A percentile compares a stretch with the other conserved stretches of the same genome.
These are phyloP conservation scores for Hyles euphorbiae DNA, from an alignment of 1,140 invertebrate genomes.

Conservation along the genomic window DNA sequence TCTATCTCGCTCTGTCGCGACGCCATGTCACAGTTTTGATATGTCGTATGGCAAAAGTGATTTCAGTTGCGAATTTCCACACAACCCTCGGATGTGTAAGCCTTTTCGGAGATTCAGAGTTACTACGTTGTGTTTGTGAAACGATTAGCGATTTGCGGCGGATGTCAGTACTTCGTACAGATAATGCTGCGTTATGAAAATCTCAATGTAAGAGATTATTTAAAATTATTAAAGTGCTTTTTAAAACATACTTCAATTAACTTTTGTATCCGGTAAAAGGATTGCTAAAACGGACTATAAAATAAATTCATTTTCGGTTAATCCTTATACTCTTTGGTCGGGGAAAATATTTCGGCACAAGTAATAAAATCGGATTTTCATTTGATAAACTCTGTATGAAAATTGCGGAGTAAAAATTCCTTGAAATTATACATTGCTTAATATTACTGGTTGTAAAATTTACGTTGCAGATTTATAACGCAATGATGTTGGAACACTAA, in stretches of 20 bases:
- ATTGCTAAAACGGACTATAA: no score
- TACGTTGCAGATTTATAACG: not conserved
- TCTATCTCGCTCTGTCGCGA: conserved; percentile 43
- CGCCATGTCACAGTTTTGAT: conserved; percentile 48
- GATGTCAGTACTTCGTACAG: conserved; percentile 31
- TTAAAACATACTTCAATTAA: no score
- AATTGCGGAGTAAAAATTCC: no score
- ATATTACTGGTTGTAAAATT: no score
- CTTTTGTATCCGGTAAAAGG: no score
- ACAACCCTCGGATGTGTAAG: conserved; percentile 13
- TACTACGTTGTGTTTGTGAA: conserved; percentile 32
- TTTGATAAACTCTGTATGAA: no score
- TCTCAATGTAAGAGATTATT: conserved; percentile 34
- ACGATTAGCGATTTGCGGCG: conserved; percentile 48
- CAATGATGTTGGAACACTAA: not conserved
- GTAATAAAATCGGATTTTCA: no score
- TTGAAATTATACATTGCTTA: no score
- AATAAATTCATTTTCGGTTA: no score
- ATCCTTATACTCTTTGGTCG: no score
- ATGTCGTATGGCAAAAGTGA: conserved; percentile 58
- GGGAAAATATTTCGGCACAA: no score
- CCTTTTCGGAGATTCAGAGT: not conserved
- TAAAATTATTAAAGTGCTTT: conserved; percentile 9
- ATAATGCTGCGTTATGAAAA: conserved; percentile 45
- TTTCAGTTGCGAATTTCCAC: conserved; percentile 56